Evolutionary conservation across 2,113 vertebrate genomes (phyloP).

Genomic region (Octodon degus): DNA sequence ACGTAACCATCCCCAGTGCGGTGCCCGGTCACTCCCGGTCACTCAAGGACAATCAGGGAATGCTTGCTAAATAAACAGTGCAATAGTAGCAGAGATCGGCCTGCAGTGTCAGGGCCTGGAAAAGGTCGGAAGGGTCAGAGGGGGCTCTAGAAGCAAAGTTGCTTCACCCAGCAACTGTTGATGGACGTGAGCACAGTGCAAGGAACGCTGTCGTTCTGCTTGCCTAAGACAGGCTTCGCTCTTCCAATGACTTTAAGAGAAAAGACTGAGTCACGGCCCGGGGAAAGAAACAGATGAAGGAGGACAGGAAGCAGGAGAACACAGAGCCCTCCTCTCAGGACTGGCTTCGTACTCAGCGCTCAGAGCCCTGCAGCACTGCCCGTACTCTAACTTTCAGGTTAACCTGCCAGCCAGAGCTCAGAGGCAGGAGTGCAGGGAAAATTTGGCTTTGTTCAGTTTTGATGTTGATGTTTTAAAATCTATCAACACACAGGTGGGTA

Average conservation of each 20-base stretch:
- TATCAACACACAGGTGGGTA: slow-evolving; percentile 61
- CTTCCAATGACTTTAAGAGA: slow-evolving; percentile 60
- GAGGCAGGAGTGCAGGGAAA: slow-evolving; percentile 11
- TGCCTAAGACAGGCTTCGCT: slow-evolving; percentile 56
- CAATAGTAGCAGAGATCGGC: background rate
- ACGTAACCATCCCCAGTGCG: background rate
- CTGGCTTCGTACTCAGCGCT: slow-evolving; percentile 57
- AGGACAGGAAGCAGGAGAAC: slow-evolving; percentile 50
- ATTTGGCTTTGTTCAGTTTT: slow-evolving; percentile 61
- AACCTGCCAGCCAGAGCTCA: slow-evolving; percentile 40
- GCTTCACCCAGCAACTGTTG: background rate
- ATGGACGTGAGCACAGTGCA: background rate
- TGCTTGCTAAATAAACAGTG: background rate
- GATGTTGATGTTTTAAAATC: slow-evolving; percentile 7
- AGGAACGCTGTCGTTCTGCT: slow-evolving; percentile 60
- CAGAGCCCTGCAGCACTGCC: slow-evolving; percentile 11
- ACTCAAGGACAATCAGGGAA: background rate
- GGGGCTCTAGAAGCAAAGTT: slow-evolving; percentile 20
- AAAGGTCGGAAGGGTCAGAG: slow-evolving; percentile 10
- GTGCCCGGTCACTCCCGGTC: background rate
- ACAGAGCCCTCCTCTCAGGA: slow-evolving; percentile 62
- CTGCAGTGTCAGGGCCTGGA: background rate
- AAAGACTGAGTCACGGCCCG: slow-evolving; percentile 66
- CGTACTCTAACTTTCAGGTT: slow-evolving; percentile 50
- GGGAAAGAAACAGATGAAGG: slow-evolving; percentile 57